Conservation (phyloP, 2,888 invertebrate species). For the Macrophya alboannulata region DNA sequence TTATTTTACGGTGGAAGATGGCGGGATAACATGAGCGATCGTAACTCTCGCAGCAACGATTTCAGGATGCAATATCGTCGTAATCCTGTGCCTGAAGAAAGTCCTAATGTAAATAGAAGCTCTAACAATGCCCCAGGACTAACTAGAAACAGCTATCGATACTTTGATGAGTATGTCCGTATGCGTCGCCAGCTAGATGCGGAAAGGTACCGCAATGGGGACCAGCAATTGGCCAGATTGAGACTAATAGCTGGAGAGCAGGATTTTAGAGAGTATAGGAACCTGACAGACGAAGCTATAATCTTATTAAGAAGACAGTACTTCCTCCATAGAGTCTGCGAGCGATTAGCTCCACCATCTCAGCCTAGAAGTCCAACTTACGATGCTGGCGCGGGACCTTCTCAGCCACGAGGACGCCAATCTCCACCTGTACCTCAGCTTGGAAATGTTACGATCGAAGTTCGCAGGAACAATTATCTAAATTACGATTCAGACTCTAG, state of each 20-base stretch:
- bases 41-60: slow-evolving; percentile 42
- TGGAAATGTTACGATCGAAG: slow-evolving; percentile 67
- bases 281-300: slow-evolving; percentile 45
- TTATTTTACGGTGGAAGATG: slow-evolving; percentile 56
- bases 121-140: background rate
- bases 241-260: background rate
- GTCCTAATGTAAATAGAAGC: slow-evolving; percentile 18
- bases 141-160: slow-evolving; percentile 44
- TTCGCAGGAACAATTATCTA: slow-evolving; percentile 67
- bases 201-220: slow-evolving; percentile 23
- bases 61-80: slow-evolving; percentile 47
- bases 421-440: slow-evolving; percentile 58
- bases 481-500: slow-evolving; percentile 59
- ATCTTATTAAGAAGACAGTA: slow-evolving; percentile 37
- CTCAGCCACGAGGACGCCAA: slow-evolving; percentile 33
- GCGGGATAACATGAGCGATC: slow-evolving; percentile 31
- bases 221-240: slow-evolving; percentile 23
- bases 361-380: slow-evolving; percentile 32
- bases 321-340: slow-evolving; percentile 45
- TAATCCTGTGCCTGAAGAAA: slow-evolving; percentile 30
- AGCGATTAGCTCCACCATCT: background rate
- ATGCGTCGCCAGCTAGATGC: slow-evolving; percentile 44
- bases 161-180: slow-evolving; percentile 44
- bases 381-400: slow-evolving; percentile 40
- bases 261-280: slow-evolving; percentile 29